Conservation (phyloP, 2,888 invertebrate genomes). For the Herminia tarsipennalis region DNA sequence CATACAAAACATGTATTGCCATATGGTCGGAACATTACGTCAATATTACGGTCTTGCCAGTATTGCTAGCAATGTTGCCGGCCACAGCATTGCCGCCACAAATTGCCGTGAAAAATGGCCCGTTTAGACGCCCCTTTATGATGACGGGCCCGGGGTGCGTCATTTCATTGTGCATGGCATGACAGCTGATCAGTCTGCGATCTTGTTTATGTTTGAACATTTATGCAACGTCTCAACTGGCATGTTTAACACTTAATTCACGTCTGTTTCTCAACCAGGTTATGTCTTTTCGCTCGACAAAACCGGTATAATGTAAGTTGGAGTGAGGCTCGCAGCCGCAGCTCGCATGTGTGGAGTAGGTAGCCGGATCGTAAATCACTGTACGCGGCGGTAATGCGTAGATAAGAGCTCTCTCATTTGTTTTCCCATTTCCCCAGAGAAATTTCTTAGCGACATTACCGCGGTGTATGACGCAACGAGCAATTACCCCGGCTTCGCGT, state of each 20-base stretch:
- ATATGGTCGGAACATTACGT: no score
- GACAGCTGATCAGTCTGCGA: constrained; percentile 53
- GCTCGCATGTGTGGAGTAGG: constrained; percentile 63
- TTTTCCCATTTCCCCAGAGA: constrained; percentile 82
- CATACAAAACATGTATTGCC: no score
- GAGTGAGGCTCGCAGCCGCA: constrained; percentile 42
- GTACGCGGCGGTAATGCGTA: constrained; percentile 77
- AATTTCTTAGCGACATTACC: constrained; percentile 80
- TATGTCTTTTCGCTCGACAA: constrained; percentile 65
- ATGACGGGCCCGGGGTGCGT: constrained; percentile 31
- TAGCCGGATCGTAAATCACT: constrained; percentile 79
- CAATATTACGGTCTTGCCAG: no score
- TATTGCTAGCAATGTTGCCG: no score
- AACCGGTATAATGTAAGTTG: constrained; percentile 63
- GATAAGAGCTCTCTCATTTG: constrained; percentile 83
- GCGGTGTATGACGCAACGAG: constrained; percentile 68
- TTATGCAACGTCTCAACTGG: constrained; percentile 67
- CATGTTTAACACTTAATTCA: constrained; percentile 75
- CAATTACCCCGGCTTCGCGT: constrained; percentile 61
- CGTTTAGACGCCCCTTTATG: no score
- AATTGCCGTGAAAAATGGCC: no score
- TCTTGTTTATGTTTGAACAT: constrained; percentile 59
- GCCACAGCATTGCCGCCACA: no score
- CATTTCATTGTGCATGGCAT: constrained; percentile 30
- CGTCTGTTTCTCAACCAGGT: constrained; percentile 71